Evolutionary conservation across 2,797 vertebrate species (phyloP), one percentile per base, ranked within the genome.

Genomic region (Scolopax rusticola): DNA sequence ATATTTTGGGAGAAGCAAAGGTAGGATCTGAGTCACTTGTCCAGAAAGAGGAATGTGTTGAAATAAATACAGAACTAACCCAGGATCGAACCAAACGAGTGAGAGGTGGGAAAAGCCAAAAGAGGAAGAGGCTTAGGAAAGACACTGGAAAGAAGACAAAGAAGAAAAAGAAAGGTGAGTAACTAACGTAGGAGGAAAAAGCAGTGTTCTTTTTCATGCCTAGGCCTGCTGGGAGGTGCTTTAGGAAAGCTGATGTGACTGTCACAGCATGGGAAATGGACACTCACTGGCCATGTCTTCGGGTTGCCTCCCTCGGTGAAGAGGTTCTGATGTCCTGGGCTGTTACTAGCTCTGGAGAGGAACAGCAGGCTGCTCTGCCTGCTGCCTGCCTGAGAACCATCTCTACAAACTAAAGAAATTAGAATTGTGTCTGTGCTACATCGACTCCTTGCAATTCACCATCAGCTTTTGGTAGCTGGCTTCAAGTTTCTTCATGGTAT

Each of bases 31-130:
- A 97, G 15, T 88, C 87, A n/a, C 43, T 69, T 53, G 36, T 86
- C 10, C 97, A 96, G 85, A 95, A 79, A 17, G 95, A 98, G 45
- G 97, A 99, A 85, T 83, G 96, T 27, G 74, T 98, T 70, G 98
- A 98, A 96, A 23, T 99, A 65, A 97, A 68, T 30, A 85, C 96
- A 6, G 99, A 99, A 95, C 94, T 98, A 11, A 96, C 96, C 2
- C 95, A 97, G 75, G 97, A 97, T 91, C 98, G 99, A 84, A 99
- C 97, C 24, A 98, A 97, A 94, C 96, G 98, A 88, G 98, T 99
- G 74, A 98, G 97, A 11, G 99, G 99, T 20, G 99, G 99, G 19
- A 99, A 98, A 95, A 97, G 78, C 75, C 99, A 98, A 78, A 99
- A 98, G 94, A 98, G 99, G 84, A 99, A 98, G 82, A 98, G 98